Percentiles rank a stretch among this genome's conserved stretches.
Conservation (phyloP, 2,888 invertebrate genomes). For the Diadegma fenestrale region DNA sequence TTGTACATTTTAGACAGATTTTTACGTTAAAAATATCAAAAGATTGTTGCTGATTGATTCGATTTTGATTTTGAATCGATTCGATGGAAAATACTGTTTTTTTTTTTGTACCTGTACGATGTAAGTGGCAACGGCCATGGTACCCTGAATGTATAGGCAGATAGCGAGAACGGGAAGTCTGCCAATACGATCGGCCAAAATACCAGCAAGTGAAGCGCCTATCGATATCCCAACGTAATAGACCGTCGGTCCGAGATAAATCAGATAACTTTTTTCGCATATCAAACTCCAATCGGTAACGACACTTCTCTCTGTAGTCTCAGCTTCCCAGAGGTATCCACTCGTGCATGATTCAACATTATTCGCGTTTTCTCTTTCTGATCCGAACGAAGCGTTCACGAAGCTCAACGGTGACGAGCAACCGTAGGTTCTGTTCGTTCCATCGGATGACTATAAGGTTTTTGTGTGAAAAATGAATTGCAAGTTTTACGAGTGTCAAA, state of each 20-base stretch:
- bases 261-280: slow-evolving; percentile 82
- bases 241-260: slow-evolving; percentile 79
- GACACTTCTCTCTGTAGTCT: slow-evolving; percentile 76
- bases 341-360: slow-evolving; percentile 60
- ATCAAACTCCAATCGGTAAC: slow-evolving; percentile 84
- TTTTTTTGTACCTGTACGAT: slow-evolving; percentile 78
- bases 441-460: slow-evolving; percentile 69
- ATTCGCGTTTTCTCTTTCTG: slow-evolving; percentile 21
- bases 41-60: neutral
- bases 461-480: neutral
- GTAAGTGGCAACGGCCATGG: slow-evolving; percentile 80
- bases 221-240: slow-evolving; percentile 84
- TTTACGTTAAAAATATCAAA: neutral
- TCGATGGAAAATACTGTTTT: neutral
- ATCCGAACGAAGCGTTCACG: slow-evolving; percentile 51
- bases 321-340: slow-evolving; percentile 77
- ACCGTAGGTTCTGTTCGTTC: slow-evolving; percentile 73
- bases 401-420: slow-evolving; percentile 63
- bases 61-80: neutral
- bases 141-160: slow-evolving; percentile 84
- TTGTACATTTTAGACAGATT: too few species aligned
- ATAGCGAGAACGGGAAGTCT: slow-evolving; percentile 83
- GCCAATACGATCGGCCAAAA: slow-evolving; percentile 84
- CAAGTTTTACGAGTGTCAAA: neutral
- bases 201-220: slow-evolving; percentile 84